phyloP scores from a whole-genome alignment of 2,113 vertebrate genomes.

The Toxostoma redivivum region DNA sequence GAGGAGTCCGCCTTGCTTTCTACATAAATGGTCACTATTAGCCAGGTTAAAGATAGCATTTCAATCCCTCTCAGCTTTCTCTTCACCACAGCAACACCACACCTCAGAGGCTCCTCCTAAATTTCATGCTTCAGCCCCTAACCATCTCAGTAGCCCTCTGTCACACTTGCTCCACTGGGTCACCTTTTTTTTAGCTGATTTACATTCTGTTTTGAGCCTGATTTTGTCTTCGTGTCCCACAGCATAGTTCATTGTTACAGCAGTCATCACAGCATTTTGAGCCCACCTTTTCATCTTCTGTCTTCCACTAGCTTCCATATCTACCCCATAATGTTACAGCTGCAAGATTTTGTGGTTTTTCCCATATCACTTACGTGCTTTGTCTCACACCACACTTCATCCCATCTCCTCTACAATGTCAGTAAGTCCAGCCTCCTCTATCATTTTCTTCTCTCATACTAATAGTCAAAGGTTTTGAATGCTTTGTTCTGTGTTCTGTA shows the following conservation, averaged over 20 bases:
- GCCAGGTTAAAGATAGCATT: not conserved
- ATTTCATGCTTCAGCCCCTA: not conserved
- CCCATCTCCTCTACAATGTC: not conserved
- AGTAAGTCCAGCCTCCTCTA: not conserved
- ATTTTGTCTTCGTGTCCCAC: not conserved
- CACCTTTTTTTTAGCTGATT: not conserved
- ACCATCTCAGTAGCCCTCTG: not conserved
- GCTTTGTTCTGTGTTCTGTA: not conserved
- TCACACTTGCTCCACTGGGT: not conserved
- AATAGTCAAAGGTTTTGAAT: not conserved
- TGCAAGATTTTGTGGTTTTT: not conserved
- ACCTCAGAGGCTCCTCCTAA: not conserved
- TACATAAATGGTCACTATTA: not conserved
- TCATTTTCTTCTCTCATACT: not conserved
- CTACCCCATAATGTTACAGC: not conserved
- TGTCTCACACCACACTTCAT: not conserved
- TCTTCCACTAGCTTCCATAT: not conserved
- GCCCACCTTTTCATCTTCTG: not conserved
- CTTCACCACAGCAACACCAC: not conserved
- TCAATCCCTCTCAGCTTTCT: not conserved
- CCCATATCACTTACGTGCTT: not conserved
- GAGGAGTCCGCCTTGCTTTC: not conserved
- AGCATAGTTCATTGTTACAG: not conserved
- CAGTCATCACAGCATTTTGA: not conserved
- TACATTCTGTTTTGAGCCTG: not conserved